phyloP scores from a whole-genome alignment of 2,888 invertebrate species.

The Melitaea athalia region DNA sequence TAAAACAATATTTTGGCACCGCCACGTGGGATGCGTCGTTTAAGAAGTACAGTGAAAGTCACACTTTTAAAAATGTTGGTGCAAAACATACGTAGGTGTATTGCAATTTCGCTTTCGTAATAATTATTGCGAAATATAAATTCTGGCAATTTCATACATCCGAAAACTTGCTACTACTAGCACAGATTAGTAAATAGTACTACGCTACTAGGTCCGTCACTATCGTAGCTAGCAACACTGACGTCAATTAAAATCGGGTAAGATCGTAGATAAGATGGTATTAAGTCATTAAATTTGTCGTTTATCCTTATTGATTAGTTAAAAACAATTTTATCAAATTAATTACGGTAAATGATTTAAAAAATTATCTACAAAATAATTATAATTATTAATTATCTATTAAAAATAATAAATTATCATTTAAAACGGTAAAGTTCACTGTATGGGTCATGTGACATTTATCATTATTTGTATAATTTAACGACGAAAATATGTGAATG shows the following conservation, averaged over 20 bases:
- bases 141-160: no score
- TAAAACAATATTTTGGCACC: no score
- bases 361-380: neutral
- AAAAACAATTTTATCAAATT: slow-evolving; percentile 11
- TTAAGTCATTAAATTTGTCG: neutral
- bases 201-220: neutral
- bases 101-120: no score
- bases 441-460: slow-evolving; percentile 1
- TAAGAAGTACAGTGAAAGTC: no score
- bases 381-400: neutral
- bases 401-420: no score
- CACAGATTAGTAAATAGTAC: no score
- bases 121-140: no score
- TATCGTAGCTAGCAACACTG: slow-evolving; percentile 14
- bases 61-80: no score
- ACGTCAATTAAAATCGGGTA: slow-evolving; percentile 2
- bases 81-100: no score
- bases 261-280: neutral
- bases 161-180: no score
- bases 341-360: neutral
- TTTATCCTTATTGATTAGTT: slow-evolving; percentile 11
- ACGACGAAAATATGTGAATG: no score
- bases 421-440: neutral
- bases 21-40: no score
- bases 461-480: neutral